Base-by-base conservation (phyloP, 1,140 invertebrate species). In the Diuraphis noxia region DNA sequence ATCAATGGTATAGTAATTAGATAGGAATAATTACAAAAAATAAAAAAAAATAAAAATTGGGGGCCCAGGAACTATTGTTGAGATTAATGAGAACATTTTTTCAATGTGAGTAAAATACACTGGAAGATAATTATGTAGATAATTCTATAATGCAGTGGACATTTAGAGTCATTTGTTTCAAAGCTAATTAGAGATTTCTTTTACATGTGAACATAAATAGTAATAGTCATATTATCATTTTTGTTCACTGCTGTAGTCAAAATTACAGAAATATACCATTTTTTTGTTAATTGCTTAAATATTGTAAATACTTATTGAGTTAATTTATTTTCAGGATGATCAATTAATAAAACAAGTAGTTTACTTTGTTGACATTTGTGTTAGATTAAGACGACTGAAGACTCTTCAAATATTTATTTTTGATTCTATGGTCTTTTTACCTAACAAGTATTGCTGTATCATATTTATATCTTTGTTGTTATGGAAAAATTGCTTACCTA, bases 361-460 rank as follows among this genome's bases (percentile, higher is more conserved):
- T 21, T 91, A 91, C 52, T 91, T 82, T 52, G 46, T 91, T 49
- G 89, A 91, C 49, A 91, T 91, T 81, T 91, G 89, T n/a, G n/a
- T 82, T 36, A 43, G 77, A 21, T 56, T 49, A 82, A 52, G 46
- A 91, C 34, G 40, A n/a, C 49, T 91, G 21, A 91, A 91, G 38
- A 91, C 89, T 30, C 77, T 91, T 49, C 89, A 82, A 38, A 40
- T 36, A 81, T 91, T 91, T 41, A 91, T 91, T 49, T 91, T 91
- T 81, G 89, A 91, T 81, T 91, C 89, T 52, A 91, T 91, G 89
- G 77, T 91, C 9, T 30, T 91, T 19, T 82, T 91, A 52, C 77
- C 77, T 9, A 91, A 91, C 38, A 91, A 91, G 52, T 91, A 91
- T 81, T 91, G 89, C 52, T 91, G 89, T 91, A 21, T 82, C 2